These are phyloP conservation scores for Autographa pulchrina DNA, from an alignment of 2,888 invertebrate species.

Conservation along the genomic window DNA sequence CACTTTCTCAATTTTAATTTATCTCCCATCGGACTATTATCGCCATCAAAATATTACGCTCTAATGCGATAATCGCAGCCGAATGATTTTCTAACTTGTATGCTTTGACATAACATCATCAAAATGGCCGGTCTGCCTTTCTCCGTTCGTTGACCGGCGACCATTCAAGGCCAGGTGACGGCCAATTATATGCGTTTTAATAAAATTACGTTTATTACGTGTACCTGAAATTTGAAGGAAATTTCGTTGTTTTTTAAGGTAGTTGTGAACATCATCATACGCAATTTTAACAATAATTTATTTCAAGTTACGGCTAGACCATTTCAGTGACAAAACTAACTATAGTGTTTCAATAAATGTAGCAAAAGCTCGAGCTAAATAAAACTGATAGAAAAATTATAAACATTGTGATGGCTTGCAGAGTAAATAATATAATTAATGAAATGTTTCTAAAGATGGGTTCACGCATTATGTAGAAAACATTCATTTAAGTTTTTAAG, in stretches of 20 bases:
- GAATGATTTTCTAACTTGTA: conserved; percentile 67
- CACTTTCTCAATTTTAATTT: conserved; percentile 52
- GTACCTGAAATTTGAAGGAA: conserved; percentile 16
- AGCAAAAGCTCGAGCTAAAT: neutral
- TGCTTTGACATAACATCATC: conserved; percentile 73
- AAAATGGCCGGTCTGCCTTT: conserved; percentile 67
- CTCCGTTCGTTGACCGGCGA: conserved; percentile 75
- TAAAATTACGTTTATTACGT: conserved; percentile 52
- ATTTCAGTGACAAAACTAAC: neutral
- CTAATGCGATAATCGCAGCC: conserved; percentile 58
- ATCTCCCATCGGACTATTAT: conserved; percentile 24
- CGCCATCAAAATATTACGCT: conserved; percentile 50
- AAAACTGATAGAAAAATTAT: too few relatives aligned
- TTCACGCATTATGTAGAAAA: neutral
- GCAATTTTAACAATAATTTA: neutral
- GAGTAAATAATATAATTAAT: too few relatives aligned
- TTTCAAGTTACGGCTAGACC: too few relatives aligned
- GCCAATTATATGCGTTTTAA: conserved; percentile 66
- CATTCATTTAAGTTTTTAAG: neutral
- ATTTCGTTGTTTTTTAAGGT: neutral
- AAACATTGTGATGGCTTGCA: too few relatives aligned
- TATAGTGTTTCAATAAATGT: neutral
- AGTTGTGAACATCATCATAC: neutral
- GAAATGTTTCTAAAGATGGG: too few relatives aligned
- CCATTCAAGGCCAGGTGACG: conserved; percentile 73